A percentile compares a stretch with the other conserved stretches of the same genome.
phyloP scores from a whole-genome alignment of 2,113 vertebrate species.

The Nyctibius bracteatus region DNA sequence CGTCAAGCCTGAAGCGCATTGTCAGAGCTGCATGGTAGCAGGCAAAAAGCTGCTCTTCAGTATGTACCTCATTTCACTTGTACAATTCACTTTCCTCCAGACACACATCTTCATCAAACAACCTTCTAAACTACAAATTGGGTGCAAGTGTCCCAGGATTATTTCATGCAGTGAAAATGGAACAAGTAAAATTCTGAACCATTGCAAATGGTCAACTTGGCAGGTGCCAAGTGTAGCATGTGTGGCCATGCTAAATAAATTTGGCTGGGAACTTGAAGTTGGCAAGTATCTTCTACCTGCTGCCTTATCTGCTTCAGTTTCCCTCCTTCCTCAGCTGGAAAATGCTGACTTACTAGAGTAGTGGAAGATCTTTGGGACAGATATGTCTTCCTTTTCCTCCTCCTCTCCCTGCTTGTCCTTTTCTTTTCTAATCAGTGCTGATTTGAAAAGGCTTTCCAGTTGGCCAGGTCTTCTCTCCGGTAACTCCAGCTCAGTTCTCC shows the following conservation, averaged over 20 bases:
- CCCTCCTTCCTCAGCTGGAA: constrained; percentile 34
- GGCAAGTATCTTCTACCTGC: constrained; percentile 41
- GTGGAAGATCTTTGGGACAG: not conserved
- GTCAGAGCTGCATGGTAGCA: not conserved
- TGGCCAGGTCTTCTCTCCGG: not conserved
- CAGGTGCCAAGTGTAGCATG: not conserved
- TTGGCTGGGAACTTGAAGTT: not conserved
- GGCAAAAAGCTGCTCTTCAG: not conserved
- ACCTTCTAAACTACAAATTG: not conserved
- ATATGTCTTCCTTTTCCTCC: not conserved
- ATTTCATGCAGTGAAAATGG: not conserved
- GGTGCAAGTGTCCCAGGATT: not conserved
- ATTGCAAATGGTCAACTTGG: constrained; percentile 5
- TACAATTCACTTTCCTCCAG: not conserved
- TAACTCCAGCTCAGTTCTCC: not conserved
- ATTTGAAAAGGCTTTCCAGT: not conserved
- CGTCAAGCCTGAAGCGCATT: constrained; percentile 30
- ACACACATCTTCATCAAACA: not conserved
- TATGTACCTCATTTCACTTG: not conserved
- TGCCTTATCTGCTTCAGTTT: constrained; percentile 38
- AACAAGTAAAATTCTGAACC: not conserved
- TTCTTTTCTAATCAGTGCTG: not conserved
- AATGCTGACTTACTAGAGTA: not conserved
- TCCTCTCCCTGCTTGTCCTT: not conserved
- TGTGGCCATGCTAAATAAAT: constrained; percentile 17